Evolutionary conservation across 2,888 invertebrate genomes (phyloP), one percentile per base, ranked within the genome.

Genomic region (Endomychus coccineus): DNA sequence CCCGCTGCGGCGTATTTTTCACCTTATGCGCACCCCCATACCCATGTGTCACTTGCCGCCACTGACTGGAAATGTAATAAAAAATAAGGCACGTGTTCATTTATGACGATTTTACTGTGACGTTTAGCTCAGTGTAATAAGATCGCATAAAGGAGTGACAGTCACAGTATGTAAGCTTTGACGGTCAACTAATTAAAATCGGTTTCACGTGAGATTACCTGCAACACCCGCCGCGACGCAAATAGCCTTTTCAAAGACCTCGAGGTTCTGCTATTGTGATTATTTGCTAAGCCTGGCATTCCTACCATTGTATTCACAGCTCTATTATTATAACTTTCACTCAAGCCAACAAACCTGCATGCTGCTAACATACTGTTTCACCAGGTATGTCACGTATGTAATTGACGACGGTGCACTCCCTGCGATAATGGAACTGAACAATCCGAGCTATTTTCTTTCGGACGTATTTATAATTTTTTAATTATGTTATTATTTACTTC

Each of bases 111-210:
- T n/a, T n/a, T n/a, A n/a, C n/a, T n/a, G n/a, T n/a, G n/a, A n/a
- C n/a, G n/a, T n/a, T n/a, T n/a, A n/a, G n/a, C n/a, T n/a, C n/a
- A n/a, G 23, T 37, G 37, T 31, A 24, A 31, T 24, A 38, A 29
- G 27, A 34, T 32, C 37, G 45, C 44, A 40, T 43, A 44, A 43
- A 34, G 31, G 43, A 39, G 40, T 46, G 51, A 51, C 51, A 50
- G 44, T 43, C 42, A 37, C 48, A 44, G 42, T 48, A 48, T 47
- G 46, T 44, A 45, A 45, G 48, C 48, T 47, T n/a, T 51, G 53
- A 53, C 53, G 50, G 51, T 49, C 48, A 53, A 53, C 53, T 51
- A 53, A 53, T 53, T 53, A 53, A 52, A 51, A 43, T 45, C 42
- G 45, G 47, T 48, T 52, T 51, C 51, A 54, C 51, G 50, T 52